Evolutionary conservation across 1,140 invertebrate genomes (phyloP).

Genomic region (Lordiphosa mommai): DNA sequence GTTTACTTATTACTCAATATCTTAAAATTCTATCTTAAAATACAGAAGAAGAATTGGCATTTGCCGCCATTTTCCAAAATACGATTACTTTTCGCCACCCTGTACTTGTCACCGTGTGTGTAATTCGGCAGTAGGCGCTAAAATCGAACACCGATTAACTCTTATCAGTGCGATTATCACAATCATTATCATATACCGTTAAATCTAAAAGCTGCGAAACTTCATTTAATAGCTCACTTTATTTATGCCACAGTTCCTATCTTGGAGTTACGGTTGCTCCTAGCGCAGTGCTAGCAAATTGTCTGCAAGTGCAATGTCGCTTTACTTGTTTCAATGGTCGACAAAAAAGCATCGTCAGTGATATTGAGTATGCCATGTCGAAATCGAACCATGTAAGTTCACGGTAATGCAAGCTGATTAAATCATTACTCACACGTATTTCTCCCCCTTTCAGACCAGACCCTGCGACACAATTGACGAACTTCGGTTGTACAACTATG

Average conservation of each 20-base stretch:
- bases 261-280: constrained; percentile 4
- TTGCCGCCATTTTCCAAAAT: too few species aligned
- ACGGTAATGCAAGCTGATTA: background rate
- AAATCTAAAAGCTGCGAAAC: constrained; percentile 17
- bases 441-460: background rate
- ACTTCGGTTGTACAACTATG: constrained; percentile 39
- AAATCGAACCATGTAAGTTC: constrained; percentile 10
- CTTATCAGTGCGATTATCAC: constrained; percentile 26
- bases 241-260: constrained; percentile 15
- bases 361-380: constrained; percentile 15
- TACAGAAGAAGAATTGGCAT: too few species aligned
- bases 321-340: constrained; percentile 28
- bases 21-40: too few species aligned
- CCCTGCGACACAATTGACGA: constrained; percentile 25
- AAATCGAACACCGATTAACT: constrained; percentile 8
- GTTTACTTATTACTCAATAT: too few species aligned
- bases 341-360: constrained; percentile 12
- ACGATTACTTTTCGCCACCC: too few species aligned
- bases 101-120: too few species aligned
- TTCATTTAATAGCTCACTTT: constrained; percentile 15
- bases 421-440: background rate
- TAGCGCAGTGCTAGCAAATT: constrained; percentile 3
- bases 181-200: constrained; percentile 16
- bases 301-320: constrained; percentile 26
- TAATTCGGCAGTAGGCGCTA: background rate